Percentiles rank a stretch among this genome's conserved stretches.
These are phyloP conservation scores for Sussaba pulchella DNA, from an alignment of 2,888 invertebrate species.

Conservation along the genomic window DNA sequence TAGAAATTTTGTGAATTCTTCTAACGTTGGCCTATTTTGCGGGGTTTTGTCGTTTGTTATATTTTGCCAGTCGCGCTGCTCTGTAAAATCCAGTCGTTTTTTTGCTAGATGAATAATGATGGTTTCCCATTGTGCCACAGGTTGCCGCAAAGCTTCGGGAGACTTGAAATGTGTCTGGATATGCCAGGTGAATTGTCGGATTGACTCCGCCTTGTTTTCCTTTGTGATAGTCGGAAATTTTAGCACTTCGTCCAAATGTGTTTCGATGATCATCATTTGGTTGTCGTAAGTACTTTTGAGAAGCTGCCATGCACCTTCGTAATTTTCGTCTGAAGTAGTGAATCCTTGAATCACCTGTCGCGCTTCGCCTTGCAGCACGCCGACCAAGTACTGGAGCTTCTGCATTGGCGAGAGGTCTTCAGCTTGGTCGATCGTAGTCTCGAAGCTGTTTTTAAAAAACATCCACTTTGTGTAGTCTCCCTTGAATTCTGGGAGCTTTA, in stretches of 20 bases:
- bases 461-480: no score
- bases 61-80: conserved; percentile 69
- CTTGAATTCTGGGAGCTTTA: conserved; percentile 47
- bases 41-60: conserved; percentile 43
- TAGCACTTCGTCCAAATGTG: conserved; percentile 65
- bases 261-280: conserved; percentile 65
- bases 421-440: conserved; percentile 41
- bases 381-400: conserved; percentile 57
- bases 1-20: conserved; percentile 58
- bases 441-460: conserved; percentile 56
- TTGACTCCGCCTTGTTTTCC: conserved; percentile 45
- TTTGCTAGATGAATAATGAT: conserved; percentile 68
- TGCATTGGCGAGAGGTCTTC: conserved; percentile 41
- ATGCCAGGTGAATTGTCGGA: conserved; percentile 64
- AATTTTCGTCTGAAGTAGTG: conserved; percentile 46
- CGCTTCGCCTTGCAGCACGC: conserved; percentile 50
- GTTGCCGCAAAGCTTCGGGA: conserved; percentile 66
- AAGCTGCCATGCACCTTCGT: conserved; percentile 50
- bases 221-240: conserved; percentile 57
- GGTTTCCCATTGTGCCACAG: conserved; percentile 70
- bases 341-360: conserved; percentile 38
- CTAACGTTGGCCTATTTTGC: conserved; percentile 52
- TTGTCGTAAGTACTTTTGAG: conserved; percentile 67
- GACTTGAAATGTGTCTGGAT: conserved; percentile 57
- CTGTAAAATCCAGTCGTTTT: conserved; percentile 67